Evolutionary conservation across 2,888 invertebrate species (phyloP), one percentile per base, ranked within the genome.

Genomic region (Meteorus cinctellus): DNA sequence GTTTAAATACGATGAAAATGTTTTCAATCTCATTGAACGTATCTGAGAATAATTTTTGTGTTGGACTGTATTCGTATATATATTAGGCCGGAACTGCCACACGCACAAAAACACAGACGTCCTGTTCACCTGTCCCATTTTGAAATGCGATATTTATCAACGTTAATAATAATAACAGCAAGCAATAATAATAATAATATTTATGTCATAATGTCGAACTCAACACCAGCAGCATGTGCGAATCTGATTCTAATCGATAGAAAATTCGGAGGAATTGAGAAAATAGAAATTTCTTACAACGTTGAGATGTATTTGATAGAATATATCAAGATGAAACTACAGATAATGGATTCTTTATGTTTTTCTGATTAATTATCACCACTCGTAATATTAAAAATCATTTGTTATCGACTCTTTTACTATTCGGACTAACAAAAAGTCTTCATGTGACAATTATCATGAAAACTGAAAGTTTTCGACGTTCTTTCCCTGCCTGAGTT

Each of bases 401-500:
- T 24, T 24, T 24, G 24, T 24, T 24, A 24, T 24, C 24, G 1
- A 1, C 24, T 24, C 24, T 24, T 24, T 24, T 24, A 24, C 1
- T 24, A 24, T 24, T 1, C 24, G 0, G 24, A 24, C 24, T 24
- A 24, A 24, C 24, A 24, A 24, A 24, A 24, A 24, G 24, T 34
- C 8, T 34, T 34, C 34, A 8, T 34, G 34, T 34, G 34, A 8
- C 1, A 34, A 34, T 34, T n/a, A 27, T 16, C 55, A 48, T 69
- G 14, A 69, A 69, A 27, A 29, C 24, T 45, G 19, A 48, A 31
- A 31, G 63, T 29, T 29, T 31, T 14, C n/a, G 19, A 29, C 75
- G 75, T 78, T 75, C 70, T 68, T 73, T 72, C 76, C 73, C 74
- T 63, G 27, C 24, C 29, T 62, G 41, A 41, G 36, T 41, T 19